Evolutionary conservation across 2,888 invertebrate genomes (phyloP), one percentile per base, ranked within the genome.

Genomic region (Lithophane semibrunnea): DNA sequence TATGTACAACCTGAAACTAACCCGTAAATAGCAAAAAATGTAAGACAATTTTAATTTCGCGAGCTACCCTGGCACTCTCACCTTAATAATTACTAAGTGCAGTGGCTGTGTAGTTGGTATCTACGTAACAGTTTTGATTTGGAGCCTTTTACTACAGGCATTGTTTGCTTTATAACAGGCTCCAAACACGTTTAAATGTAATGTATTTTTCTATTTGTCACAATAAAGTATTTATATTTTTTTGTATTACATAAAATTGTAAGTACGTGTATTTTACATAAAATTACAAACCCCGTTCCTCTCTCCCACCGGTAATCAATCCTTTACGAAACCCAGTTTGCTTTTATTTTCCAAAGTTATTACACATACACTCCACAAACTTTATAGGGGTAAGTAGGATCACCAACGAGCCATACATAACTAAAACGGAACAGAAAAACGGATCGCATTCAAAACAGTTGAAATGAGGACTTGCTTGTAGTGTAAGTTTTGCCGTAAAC

Each of bases 401-500:
- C n/a, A 21, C 29, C 58, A 80, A 58, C 44, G 60, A 54, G 8
- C 61, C 77, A 37, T 66, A 86, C 67, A 44, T 66, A 86, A 88
- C 83, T 88, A 73, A 82, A 83, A 85, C 82, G 78, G 37, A 66
- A 85, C 82, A 79, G 86, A 88, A 89, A 90, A 89, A 85, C 80
- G 75, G 64, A 82, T 88, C 81, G 83, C 24, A 85, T 87, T 77
- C 70, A 74, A 77, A 91, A 83, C 80, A 83, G 78, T 86, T 84
- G 77, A 74, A 87, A 81, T 84, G 72, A 71, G 79, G 84, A 88
- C 83, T 90, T 85, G 85, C 80, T 90, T 86, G 88, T 81, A 88
- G 86, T 86, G 80, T 73, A 91, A 92, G 89, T 91, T 91, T 68
- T 58, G 80, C 87, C 86, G 90, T 91, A 90, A 91, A 82, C 85